Percentiles rank a stretch among this genome's conserved stretches.
phyloP scores from a whole-genome alignment of 2,113 vertebrate species.

The Nannospalax galili region DNA sequence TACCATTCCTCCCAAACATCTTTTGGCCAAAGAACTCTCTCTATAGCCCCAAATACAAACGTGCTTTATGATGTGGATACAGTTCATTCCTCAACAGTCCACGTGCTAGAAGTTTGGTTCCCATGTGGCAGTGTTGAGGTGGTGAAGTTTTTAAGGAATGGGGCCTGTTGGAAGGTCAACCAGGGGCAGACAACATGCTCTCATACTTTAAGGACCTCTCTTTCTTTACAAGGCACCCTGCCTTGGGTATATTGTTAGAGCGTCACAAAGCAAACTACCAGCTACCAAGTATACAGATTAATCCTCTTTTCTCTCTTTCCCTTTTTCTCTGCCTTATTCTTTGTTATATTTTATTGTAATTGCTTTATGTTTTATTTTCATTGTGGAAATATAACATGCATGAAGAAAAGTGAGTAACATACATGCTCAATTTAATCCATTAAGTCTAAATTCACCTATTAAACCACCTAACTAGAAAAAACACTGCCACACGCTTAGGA shows the following conservation, averaged over 20 bases:
- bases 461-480: neutral
- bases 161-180: neutral
- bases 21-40: neutral
- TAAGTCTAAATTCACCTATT: neutral
- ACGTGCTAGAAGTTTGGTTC: neutral
- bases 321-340: neutral
- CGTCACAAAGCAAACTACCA: neutral
- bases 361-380: neutral
- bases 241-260: neutral
- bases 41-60: neutral
- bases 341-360: neutral
- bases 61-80: neutral
- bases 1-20: neutral
- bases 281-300: neutral
- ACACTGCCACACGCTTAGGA: rapidly evolving
- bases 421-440: neutral
- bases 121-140: neutral
- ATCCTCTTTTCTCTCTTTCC: neutral
- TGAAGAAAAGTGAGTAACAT: neutral
- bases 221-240: neutral
- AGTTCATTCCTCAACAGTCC: neutral
- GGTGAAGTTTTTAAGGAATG: neutral
- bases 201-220: neutral
- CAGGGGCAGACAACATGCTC: neutral
- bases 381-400: neutral